Evolutionary conservation across 2,797 vertebrate genomes (phyloP).

Genomic region (Hippopotamyrus pictus): DNA sequence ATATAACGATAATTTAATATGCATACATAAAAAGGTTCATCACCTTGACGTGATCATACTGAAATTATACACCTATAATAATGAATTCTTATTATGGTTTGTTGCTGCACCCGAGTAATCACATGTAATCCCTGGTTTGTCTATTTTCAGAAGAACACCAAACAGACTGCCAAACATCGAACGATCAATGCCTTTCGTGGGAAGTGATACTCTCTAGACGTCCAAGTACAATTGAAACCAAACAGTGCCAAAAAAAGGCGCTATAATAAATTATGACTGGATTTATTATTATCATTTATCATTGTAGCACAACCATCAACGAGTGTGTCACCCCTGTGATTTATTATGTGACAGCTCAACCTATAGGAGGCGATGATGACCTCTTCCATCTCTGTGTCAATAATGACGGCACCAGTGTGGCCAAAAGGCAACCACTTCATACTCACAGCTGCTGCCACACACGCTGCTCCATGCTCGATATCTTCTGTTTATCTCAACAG

Average conservation of each 20-base stretch:
- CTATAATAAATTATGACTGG: constrained; percentile 3
- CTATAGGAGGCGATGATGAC: neutral
- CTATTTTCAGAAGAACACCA: neutral
- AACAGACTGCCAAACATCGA: neutral
- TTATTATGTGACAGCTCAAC: constrained; percentile 1
- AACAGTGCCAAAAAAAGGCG: neutral
- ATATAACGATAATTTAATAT: neutral
- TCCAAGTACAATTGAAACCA: neutral
- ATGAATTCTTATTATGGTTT: neutral
- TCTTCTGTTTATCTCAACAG: neutral
- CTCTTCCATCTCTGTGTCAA: neutral
- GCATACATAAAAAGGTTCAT: neutral
- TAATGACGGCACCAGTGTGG: neutral
- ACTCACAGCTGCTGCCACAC: neutral
- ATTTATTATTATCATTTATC: constrained; percentile 11
- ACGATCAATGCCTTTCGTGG: neutral
- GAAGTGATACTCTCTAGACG: neutral
- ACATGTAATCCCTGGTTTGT: neutral
- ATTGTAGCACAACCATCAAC: neutral
- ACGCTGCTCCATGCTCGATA: neutral
- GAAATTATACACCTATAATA: neutral
- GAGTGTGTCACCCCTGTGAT: neutral
- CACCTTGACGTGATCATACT: neutral
- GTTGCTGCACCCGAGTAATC: neutral
- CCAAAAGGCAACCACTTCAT: neutral